Conservation (phyloP, 2,888 invertebrate genomes). For the Plemyria rubiginata region DNA sequence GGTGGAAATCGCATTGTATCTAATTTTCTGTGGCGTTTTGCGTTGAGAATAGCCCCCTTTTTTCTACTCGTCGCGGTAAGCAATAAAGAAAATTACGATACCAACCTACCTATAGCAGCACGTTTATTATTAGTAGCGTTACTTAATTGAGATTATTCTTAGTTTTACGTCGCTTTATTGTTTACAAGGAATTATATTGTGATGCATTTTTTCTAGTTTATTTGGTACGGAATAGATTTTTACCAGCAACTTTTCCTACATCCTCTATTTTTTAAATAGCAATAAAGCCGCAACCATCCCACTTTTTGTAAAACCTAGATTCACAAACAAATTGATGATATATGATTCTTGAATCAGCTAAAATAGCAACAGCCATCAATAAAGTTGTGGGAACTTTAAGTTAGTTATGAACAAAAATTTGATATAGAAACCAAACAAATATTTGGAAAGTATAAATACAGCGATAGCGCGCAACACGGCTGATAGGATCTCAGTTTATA, state of each 20-base stretch:
- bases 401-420: background rate
- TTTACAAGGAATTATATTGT: slow-evolving; percentile 15
- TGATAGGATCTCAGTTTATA: slow-evolving; percentile 83
- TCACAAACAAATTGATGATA: too few species aligned
- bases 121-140: slow-evolving; percentile 55
- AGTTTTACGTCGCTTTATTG: slow-evolving; percentile 39
- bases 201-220: background rate
- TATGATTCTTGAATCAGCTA: too few species aligned
- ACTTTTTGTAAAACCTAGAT: too few species aligned
- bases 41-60: slow-evolving; percentile 59
- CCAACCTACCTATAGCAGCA: slow-evolving; percentile 55
- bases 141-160: slow-evolving; percentile 54
- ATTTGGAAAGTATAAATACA: slow-evolving; percentile 59
- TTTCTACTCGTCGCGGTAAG: slow-evolving; percentile 64
- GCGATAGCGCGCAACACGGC: slow-evolving; percentile 73
- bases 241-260: background rate
- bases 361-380: background rate
- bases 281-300: too few species aligned
- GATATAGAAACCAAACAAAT: slow-evolving; percentile 2
- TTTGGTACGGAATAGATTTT: background rate
- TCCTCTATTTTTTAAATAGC: too few species aligned
- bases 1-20: too few species aligned
- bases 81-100: slow-evolving; percentile 74
- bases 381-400: background rate
- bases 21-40: slow-evolving; percentile 5